A percentile compares a stretch with the other conserved stretches of the same genome.
phyloP scores from a whole-genome alignment of 2,888 invertebrate species.

The Galerucella nymphaeae region DNA sequence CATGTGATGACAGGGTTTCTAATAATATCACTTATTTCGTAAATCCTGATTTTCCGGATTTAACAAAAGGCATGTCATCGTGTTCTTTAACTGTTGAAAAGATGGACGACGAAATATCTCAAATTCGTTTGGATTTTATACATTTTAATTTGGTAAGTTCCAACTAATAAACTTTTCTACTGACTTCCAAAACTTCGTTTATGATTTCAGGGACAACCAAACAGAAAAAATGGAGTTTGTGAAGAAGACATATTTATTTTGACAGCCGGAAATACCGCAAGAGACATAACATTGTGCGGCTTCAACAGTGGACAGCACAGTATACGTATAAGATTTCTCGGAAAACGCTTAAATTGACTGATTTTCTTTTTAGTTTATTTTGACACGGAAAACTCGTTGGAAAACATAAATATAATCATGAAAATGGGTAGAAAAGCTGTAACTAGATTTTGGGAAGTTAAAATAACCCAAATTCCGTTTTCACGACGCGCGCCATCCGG shows the following conservation, averaged over 20 bases:
- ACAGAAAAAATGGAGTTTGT: constrained; percentile 81
- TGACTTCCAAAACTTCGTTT: too few relatives aligned
- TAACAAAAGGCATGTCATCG: constrained; percentile 74
- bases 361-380: constrained; percentile 72
- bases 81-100: constrained; percentile 81
- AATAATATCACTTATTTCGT: constrained; percentile 87
- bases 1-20: constrained; percentile 76
- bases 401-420: constrained; percentile 66
- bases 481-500: constrained; percentile 81
- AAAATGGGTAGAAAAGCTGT: constrained; percentile 73
- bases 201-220: constrained; percentile 79
- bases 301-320: constrained; percentile 87
- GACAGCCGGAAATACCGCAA: constrained; percentile 70
- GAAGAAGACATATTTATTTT: constrained; percentile 79
- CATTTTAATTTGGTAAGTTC: constrained; percentile 82
- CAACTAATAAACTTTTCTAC: too few relatives aligned
- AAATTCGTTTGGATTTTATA: constrained; percentile 84
- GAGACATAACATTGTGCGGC: constrained; percentile 77
- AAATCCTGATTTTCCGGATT: constrained; percentile 84
- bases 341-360: neutral
- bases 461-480: constrained; percentile 80
- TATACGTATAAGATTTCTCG: constrained; percentile 61
- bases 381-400: constrained; percentile 70
- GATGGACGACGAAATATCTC: constrained; percentile 82
- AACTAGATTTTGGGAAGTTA: constrained; percentile 82